phyloP scores from a whole-genome alignment of 2,797 vertebrate species.

The Heterohyrax brucei region DNA sequence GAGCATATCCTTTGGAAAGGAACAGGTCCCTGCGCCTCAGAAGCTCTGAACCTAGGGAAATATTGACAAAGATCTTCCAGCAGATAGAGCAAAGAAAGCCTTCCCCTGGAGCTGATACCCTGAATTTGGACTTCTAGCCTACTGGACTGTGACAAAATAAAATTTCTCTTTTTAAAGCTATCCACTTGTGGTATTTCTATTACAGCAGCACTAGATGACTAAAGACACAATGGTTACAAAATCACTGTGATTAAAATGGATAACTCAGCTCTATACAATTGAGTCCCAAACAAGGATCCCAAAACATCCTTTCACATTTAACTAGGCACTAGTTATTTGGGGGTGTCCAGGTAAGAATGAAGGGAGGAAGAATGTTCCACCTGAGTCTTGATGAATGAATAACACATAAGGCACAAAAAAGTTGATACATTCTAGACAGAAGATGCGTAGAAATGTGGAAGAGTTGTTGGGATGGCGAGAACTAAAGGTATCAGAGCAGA shows the following conservation, averaged over 20 bases:
- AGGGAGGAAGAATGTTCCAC: not conserved
- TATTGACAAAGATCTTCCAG: too few species aligned
- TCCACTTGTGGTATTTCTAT: too few species aligned
- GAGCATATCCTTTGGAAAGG: too few species aligned
- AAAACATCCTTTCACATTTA: not conserved
- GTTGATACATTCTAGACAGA: not conserved
- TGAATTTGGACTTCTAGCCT: too few species aligned
- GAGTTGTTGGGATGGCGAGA: too few species aligned
- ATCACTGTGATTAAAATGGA: constrained; percentile 15
- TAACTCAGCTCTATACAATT: not conserved
- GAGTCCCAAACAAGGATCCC: not conserved
- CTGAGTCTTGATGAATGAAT: constrained; percentile 1
- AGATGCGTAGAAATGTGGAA: not conserved
- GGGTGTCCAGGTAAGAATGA: constrained; percentile 13
- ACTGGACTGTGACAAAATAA: too few species aligned
- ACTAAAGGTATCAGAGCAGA: not conserved
- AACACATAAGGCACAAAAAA: not conserved
- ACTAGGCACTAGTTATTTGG: not conserved
- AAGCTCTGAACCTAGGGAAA: too few species aligned
- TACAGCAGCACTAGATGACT: too few species aligned
- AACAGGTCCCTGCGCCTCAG: too few species aligned
- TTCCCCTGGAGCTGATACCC: too few species aligned
- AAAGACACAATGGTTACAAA: constrained; percentile 5
- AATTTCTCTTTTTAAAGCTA: too few species aligned
- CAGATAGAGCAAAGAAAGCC: too few species aligned